Conservation (phyloP, 2,113 vertebrate species). For the Neomonachus schauinslandi region DNA sequence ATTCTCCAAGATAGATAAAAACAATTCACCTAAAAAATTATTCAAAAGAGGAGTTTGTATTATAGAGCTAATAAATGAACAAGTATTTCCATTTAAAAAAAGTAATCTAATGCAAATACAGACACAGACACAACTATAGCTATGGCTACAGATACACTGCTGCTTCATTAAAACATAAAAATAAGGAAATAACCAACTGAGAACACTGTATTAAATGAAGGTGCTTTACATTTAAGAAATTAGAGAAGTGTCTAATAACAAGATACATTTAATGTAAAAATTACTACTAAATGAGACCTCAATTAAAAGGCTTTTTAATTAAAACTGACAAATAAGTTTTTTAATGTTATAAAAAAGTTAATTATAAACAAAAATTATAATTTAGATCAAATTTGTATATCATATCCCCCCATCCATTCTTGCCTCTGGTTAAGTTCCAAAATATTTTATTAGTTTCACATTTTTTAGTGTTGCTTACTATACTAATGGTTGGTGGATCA, state of each 20-base stretch:
- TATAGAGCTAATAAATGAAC: not conserved
- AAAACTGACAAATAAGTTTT: constrained; percentile 17
- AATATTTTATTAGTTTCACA: not conserved
- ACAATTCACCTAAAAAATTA: constrained; percentile 67
- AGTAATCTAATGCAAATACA: not conserved
- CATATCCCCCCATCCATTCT: not conserved
- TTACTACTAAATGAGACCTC: constrained; percentile 29
- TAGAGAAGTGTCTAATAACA: constrained; percentile 51
- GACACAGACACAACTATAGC: not conserved
- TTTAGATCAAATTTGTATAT: not conserved
- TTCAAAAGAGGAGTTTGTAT: constrained; percentile 53
- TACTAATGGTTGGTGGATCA: not conserved
- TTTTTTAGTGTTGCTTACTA: not conserved
- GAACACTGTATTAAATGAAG: constrained; percentile 49
- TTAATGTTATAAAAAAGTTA: not conserved
- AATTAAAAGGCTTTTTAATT: not conserved
- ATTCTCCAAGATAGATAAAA: constrained; percentile 72
- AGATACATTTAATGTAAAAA: not conserved
- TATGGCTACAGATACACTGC: constrained; percentile 27
- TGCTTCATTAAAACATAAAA: constrained; percentile 72
- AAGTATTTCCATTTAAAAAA: constrained; percentile 37
- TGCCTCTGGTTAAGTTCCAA: constrained; percentile 10
- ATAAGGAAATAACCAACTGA: constrained; percentile 38
- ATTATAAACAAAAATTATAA: constrained; percentile 22
- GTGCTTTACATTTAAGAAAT: constrained; percentile 66